A percentile compares a stretch with the other conserved stretches of the same genome.
Conservation (phyloP, 1,140 invertebrate genomes). For the Euglossa dilemma region DNA sequence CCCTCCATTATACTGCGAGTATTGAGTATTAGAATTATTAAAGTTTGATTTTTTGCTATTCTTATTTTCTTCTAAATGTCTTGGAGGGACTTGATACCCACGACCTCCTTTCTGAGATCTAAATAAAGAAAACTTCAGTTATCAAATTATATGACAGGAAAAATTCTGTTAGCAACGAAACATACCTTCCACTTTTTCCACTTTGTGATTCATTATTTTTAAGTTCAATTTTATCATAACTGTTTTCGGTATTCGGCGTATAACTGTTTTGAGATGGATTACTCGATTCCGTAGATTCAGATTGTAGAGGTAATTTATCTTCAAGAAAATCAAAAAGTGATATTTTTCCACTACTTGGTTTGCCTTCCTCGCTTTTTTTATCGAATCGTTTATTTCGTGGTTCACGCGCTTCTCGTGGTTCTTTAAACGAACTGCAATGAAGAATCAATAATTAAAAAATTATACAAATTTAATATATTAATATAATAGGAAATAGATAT, state of each 20-base stretch:
- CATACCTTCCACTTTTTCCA: constrained; percentile 73
- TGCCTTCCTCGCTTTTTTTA: constrained; percentile 86
- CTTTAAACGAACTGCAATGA: constrained; percentile 56
- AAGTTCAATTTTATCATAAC: constrained; percentile 70
- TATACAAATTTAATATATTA: not conserved
- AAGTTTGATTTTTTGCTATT: constrained; percentile 68
- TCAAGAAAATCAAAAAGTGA: constrained; percentile 94
- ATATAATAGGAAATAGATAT: constrained; percentile 26
- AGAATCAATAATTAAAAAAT: not conserved
- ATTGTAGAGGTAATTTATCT: constrained; percentile 88
- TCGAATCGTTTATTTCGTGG: constrained; percentile 78
- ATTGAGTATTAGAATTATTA: constrained; percentile 54
- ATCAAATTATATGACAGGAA: not conserved
- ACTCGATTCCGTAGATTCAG: constrained; percentile 68
- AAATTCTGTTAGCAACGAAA: not conserved
- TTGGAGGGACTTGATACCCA: constrained; percentile 73
- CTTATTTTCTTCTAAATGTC: constrained; percentile 72
- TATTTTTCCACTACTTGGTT: constrained; percentile 90
- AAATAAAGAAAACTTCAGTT: not conserved
- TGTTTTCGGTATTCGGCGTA: constrained; percentile 69
- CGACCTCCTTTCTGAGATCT: constrained; percentile 64
- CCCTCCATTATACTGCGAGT: constrained; percentile 64
- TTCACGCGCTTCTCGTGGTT: constrained; percentile 74
- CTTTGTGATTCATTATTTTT: constrained; percentile 66
- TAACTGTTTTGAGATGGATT: constrained; percentile 62